A percentile compares a stretch with the other conserved stretches of the same genome.
phyloP scores from a whole-genome alignment of 2,797 vertebrate species.

The Galago senegalensis region DNA sequence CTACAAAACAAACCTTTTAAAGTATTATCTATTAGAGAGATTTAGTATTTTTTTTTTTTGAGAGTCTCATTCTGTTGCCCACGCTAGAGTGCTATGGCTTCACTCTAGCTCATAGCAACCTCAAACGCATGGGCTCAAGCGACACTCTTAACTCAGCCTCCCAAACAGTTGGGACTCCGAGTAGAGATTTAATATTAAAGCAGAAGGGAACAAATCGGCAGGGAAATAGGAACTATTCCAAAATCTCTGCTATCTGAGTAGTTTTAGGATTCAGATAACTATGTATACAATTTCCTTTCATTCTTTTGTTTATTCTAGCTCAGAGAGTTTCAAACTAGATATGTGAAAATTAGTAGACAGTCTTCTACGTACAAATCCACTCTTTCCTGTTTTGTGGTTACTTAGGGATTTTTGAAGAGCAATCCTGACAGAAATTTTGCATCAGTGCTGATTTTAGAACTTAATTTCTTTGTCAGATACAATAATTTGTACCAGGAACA shows the following conservation, averaged over 20 bases:
- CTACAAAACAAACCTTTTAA: neutral
- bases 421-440: conserved; percentile 19
- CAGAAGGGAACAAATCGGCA: neutral
- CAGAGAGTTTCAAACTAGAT: neutral
- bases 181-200: neutral
- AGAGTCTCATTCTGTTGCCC: too few relatives aligned
- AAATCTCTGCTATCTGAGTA: neutral
- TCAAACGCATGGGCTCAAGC: too few relatives aligned
- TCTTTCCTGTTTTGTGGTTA: neutral
- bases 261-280: neutral
- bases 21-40: neutral
- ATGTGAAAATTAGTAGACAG: neutral
- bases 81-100: too few relatives aligned
- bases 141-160: too few relatives aligned
- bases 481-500: neutral
- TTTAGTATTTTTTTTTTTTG: too few relatives aligned
- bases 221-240: neutral
- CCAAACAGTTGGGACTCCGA: too few relatives aligned
- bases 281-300: neutral
- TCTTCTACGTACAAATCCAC: neutral
- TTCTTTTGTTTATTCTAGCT: conserved; percentile 13
- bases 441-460: conserved; percentile 42
- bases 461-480: conserved; percentile 39
- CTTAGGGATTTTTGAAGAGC: neutral
- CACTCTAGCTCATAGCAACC: too few relatives aligned